These are phyloP conservation scores for Cathartes aura DNA, from an alignment of 2,113 vertebrate species.

Conservation along the genomic window DNA sequence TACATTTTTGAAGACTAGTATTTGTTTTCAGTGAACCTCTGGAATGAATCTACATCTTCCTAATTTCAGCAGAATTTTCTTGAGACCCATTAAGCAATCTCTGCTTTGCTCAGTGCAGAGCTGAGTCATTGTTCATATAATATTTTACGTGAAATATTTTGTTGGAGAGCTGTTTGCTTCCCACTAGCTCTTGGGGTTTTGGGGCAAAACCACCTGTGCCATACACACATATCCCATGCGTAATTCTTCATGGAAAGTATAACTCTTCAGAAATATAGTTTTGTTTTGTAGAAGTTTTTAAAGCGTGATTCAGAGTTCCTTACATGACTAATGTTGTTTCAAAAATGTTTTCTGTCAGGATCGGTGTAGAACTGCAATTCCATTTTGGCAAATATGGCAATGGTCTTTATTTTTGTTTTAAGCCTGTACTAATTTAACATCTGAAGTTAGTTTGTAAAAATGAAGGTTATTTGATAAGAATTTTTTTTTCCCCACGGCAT, in stretches of 20 bases:
- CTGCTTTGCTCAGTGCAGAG: not conserved
- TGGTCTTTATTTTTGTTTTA: conserved; percentile 67
- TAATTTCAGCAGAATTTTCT: not conserved
- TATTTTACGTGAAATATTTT: not conserved
- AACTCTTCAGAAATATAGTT: not conserved
- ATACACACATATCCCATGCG: not conserved
- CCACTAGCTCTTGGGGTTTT: not conserved
- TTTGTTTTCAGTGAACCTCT: not conserved
- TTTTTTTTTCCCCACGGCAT: not conserved
- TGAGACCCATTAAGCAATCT: not conserved
- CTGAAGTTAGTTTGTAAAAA: conserved; percentile 50
- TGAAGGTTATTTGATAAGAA: conserved; percentile 53
- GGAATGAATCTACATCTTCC: not conserved
- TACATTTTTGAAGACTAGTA: not conserved
- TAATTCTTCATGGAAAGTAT: conserved; percentile 25
- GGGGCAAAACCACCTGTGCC: not conserved
- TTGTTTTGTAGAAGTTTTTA: not conserved
- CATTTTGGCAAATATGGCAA: conserved; percentile 49
- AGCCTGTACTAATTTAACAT: conserved; percentile 52
- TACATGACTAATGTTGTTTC: conserved; percentile 33
- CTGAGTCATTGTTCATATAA: not conserved
- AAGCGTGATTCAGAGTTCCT: conserved; percentile 47
- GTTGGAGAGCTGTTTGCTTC: not conserved
- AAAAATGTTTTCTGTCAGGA: conserved; percentile 57
- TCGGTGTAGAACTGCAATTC: conserved; percentile 40